These are phyloP conservation scores for Phrynocephalus guinanensis DNA, from an alignment of 2,797 vertebrate species.

Conservation along the genomic window DNA sequence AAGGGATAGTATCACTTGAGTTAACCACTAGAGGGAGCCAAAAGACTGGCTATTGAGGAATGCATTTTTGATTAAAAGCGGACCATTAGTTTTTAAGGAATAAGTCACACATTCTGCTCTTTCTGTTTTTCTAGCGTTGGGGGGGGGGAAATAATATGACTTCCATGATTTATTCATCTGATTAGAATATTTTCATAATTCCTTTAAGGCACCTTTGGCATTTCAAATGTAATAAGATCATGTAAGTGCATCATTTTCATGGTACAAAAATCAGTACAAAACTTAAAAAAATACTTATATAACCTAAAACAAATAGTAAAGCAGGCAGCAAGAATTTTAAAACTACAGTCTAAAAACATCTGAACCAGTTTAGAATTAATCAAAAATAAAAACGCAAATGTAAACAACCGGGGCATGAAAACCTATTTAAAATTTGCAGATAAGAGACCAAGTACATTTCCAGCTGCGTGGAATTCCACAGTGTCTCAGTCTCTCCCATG, in stretches of 20 bases:
- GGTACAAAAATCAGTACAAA: too few relatives aligned
- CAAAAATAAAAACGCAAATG: neutral
- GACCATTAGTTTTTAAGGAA: too few relatives aligned
- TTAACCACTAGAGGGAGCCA: conserved; percentile 70
- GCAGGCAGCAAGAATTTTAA: too few relatives aligned
- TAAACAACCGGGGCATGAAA: neutral
- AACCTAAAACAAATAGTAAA: too few relatives aligned
- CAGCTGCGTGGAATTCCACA: neutral
- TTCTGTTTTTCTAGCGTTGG: neutral
- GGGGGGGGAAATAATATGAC: neutral
- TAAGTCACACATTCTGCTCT: neutral
- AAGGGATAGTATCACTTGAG: neutral
- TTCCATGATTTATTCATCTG: too few relatives aligned
- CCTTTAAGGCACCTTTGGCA: neutral
- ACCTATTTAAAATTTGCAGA: neutral
- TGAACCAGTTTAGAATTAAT: neutral
- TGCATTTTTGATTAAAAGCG: neutral
- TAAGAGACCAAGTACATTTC: neutral
- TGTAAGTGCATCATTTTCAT: neutral
- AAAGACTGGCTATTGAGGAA: neutral
- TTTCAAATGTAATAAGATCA: neutral
- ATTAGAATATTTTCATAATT: neutral
- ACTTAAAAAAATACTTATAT: too few relatives aligned
- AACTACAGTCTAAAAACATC: too few relatives aligned
- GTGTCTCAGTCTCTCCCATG: neutral